Base-by-base conservation (phyloP, 2,113 vertebrate species). In the Boleophthalmus pectinirostris region DNA sequence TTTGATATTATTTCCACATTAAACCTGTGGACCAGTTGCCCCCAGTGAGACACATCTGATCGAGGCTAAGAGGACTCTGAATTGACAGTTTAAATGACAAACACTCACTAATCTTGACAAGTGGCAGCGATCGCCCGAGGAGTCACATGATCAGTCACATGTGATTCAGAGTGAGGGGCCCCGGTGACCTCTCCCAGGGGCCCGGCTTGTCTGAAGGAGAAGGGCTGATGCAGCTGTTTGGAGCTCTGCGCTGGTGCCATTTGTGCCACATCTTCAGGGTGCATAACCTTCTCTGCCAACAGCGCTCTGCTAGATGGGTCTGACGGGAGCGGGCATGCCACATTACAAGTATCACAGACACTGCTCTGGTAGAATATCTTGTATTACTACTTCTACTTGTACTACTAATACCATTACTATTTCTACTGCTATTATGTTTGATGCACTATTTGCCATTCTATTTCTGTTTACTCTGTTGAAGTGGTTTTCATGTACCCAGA, bases 171-270 rank as follows among this genome's bases (percentile, higher is more conserved):
- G 45, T 74, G 78, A 85, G 83, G 84, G 88, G 80, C 75, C 73
- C 45, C 51, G 72, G 61, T 86, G 89, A 92, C 91, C 91, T 92
- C 90, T 90, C 88, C 86, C 78, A 82, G 70, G 89, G 89, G 87
- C 82, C 84, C 67, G 23, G 65, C 85, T 69, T 65, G 85, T 87
- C 83, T 82, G 81, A 57, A 49, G 64, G 77, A 81, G 78, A 91
- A 90, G 74, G 77, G 88, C 89, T 89, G 88, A 92, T 80, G 78
- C 83, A 87, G 87, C 86, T 88, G 81, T 90, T 90, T 89, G 77
- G 60, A 60, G 70, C 70, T 70, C 67, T 69, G 83, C 77, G 79
- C 75, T 85, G 75, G 73, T 89, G 75, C 83, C 75, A 83, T 90
- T 89, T 89, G 77, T 80, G 78, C 83, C 74, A 12, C 51, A 24